Evolutionary conservation across 2,888 invertebrate species (phyloP), one percentile per base, ranked within the genome.

Genomic region (Drosophila rellima): DNA sequence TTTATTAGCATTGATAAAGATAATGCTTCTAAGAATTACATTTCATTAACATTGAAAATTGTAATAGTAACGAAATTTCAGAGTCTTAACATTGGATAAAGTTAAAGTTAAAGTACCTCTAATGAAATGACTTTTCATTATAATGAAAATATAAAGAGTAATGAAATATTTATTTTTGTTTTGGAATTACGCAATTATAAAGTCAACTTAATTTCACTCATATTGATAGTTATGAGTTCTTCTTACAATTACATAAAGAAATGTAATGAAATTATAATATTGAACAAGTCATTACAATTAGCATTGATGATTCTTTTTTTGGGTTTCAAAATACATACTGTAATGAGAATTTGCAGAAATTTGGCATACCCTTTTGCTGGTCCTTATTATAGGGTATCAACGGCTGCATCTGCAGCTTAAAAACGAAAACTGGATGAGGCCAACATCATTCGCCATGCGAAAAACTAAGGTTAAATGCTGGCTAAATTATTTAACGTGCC

Each of bases 401-500:
- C 11, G 7, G 35, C 10, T 15, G 17, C 10, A 57, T 35, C 17
- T 55, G 23, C 31, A 50, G 11, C 48, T 15, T 4, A 1, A 29
- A 29, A 31, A 20, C 20, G 50, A 20, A 52, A 56, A 39, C 44
- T 56, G 56, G 23, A 17, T 47, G 47, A 40, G 51, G 48, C 60
- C 60, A 40, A 26, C 35, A n/a, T 23, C 50, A 70, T 68, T 62
- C 37, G 33, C 82, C 56, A 44, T 54, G 82, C 65, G 79, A 74
- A 84, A 82, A 76, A 83, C 81, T 81, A 82, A 88, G 91, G 91
- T 91, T 91, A 91, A 91, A 87, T 74, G 91, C 74, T 85, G 91
- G 90, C 90, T 91, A 91, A 91, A 88, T 91, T 90, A 91, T 91
- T 90, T 85, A 90, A 91, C 91, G 90, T 91, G 91, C 90, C 70